Conservation (phyloP, 1,140 invertebrate species). For the Camponotus pennsylvanicus region DNA sequence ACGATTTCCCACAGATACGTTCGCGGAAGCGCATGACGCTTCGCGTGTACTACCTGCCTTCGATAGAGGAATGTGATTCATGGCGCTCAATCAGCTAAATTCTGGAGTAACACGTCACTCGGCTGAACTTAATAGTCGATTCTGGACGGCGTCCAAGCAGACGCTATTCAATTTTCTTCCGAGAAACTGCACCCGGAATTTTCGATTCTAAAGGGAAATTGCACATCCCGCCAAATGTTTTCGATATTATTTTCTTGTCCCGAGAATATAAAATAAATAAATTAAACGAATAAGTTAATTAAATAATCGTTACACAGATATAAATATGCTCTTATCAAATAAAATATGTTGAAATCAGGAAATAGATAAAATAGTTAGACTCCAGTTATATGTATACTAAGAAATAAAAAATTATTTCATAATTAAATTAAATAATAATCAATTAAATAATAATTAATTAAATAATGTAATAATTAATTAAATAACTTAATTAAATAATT, state of each 20-base stretch:
- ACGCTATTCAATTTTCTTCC: background rate
- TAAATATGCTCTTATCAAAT: too few species aligned
- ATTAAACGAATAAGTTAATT: background rate
- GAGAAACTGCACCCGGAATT: conserved; percentile 1
- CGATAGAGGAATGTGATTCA: conserved; percentile 55
- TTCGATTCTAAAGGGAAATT: background rate
- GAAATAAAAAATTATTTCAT: background rate
- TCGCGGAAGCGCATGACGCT: conserved; percentile 52
- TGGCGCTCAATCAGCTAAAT: conserved; percentile 12
- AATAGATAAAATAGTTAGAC: background rate
- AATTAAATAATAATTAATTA: too few species aligned
- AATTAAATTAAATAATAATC: too few species aligned
- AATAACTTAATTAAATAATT: too few species aligned
- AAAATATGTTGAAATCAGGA: too few species aligned
- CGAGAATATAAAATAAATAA: background rate
- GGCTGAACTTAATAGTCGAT: background rate
- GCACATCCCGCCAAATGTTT: background rate
- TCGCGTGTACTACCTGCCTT: conserved; percentile 15
- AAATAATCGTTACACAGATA: background rate
- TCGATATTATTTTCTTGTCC: background rate
- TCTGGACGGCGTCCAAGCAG: conserved; percentile 22
- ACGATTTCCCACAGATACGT: conserved; percentile 17
- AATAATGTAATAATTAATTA: too few species aligned
- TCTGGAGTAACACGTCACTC: conserved; percentile 40
- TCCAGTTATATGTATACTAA: background rate